These are phyloP conservation scores for Meleagris gallopavo DNA, from an alignment of 2,113 vertebrate species.

Conservation along the genomic window DNA sequence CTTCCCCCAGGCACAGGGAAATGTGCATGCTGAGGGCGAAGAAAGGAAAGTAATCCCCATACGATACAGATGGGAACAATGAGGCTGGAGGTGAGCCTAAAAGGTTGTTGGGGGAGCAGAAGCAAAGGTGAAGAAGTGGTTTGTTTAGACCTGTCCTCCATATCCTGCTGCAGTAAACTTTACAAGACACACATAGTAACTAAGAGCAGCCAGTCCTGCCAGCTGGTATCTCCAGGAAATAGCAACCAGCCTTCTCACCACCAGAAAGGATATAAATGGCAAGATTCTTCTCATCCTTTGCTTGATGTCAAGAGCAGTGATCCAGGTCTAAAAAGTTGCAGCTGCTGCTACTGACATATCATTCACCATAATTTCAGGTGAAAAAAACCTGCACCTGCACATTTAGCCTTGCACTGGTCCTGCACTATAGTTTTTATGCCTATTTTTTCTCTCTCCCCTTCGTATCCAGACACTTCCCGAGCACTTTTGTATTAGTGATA, in stretches of 20 bases:
- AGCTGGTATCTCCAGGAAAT: not conserved
- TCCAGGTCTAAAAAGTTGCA: conserved; percentile 11
- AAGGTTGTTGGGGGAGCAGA: not conserved
- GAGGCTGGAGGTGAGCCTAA: not conserved
- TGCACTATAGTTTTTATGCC: conserved; percentile 36
- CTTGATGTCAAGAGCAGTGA: not conserved
- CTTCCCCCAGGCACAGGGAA: not conserved
- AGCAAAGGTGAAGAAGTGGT: not conserved
- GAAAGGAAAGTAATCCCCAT: not conserved
- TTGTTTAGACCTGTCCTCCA: not conserved
- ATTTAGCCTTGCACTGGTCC: conserved; percentile 5
- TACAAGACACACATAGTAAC: not conserved
- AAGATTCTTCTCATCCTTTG: not conserved
- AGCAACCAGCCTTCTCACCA: not conserved
- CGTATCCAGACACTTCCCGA: conserved; percentile 48
- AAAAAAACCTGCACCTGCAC: not conserved
- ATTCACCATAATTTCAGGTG: conserved; percentile 12
- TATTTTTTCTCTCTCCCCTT: conserved; percentile 29
- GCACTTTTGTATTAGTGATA: conserved; percentile 74
- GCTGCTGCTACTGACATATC: conserved; percentile 2
- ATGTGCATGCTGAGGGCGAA: not conserved
- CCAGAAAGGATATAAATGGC: not conserved
- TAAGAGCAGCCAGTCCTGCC: not conserved
- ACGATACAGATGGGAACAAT: not conserved
- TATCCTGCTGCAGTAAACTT: not conserved